Evolutionary conservation across 2,888 invertebrate species (phyloP).

Genomic region (Sesia bembeciformis): DNA sequence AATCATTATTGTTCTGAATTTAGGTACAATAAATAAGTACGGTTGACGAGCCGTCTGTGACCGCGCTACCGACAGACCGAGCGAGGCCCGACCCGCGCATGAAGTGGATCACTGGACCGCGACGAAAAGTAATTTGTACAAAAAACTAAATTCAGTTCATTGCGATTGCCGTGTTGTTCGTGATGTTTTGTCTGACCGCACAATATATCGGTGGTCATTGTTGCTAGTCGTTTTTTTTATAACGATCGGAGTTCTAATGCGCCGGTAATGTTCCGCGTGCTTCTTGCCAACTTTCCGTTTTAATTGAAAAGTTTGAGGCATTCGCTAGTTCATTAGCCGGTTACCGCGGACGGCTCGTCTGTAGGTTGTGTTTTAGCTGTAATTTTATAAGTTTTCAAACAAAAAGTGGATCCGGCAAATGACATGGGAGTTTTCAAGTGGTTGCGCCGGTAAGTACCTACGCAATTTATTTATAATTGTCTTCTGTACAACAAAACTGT

Average conservation of each 20-base stretch:
- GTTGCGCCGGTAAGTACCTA: conserved; percentile 60
- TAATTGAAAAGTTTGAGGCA: conserved; percentile 22
- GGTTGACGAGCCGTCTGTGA: conserved; percentile 30
- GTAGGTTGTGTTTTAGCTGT: conserved; percentile 16
- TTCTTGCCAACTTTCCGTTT: conserved; percentile 37
- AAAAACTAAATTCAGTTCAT: conserved; percentile 71
- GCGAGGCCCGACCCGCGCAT: conserved; percentile 43
- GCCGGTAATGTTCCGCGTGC: conserved; percentile 64
- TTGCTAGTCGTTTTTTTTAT: conserved; percentile 66
- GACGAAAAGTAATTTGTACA: conserved; percentile 72
- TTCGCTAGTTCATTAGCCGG: conserved; percentile 12
- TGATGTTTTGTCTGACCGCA: conserved; percentile 72
- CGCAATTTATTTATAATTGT: background rate
- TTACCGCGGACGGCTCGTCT: conserved; percentile 8
- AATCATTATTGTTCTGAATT: too few relatives aligned
- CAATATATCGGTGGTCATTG: conserved; percentile 69
- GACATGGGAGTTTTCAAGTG: conserved; percentile 70
- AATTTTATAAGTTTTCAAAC: conserved; percentile 2
- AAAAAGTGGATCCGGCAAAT: conserved; percentile 51
- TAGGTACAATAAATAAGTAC: conserved; percentile 7
- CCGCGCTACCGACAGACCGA: conserved; percentile 19
- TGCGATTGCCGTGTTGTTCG: conserved; percentile 66
- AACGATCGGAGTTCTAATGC: conserved; percentile 42
- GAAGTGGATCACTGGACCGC: conserved; percentile 68
- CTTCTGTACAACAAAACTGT: background rate